A percentile compares a stretch with the other conserved stretches of the same genome.
Evolutionary conservation across 2,797 vertebrate species (phyloP).

Genomic region (Bucorvus abyssinicus): DNA sequence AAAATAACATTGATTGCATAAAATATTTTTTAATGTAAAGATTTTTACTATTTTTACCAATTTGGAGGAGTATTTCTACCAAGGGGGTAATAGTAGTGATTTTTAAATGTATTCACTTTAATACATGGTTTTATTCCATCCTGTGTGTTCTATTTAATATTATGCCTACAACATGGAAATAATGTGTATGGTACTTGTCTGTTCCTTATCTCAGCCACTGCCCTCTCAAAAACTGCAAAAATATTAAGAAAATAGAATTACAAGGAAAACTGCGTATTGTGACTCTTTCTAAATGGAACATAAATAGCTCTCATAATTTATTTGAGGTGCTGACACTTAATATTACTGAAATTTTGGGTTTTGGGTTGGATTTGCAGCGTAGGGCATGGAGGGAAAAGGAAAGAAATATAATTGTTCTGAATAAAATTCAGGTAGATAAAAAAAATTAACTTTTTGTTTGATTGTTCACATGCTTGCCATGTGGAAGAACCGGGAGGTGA

Average conservation of each 20-base stretch:
- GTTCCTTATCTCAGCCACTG: neutral
- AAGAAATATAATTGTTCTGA: neutral
- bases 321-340: neutral
- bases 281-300: neutral
- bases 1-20: neutral
- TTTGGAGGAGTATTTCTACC: neutral
- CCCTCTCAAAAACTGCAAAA: neutral
- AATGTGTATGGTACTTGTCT: neutral
- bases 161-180: neutral
- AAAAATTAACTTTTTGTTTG: conserved; percentile 12
- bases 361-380: neutral
- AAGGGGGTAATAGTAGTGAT: neutral
- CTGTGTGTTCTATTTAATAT: neutral
- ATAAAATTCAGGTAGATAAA: neutral
- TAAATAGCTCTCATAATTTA: neutral
- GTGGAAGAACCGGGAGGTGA: conserved; percentile 76
- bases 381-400: neutral
- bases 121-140: neutral
- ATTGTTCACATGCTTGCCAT: conserved; percentile 51
- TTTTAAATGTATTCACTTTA: neutral
- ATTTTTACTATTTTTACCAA: neutral
- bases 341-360: neutral
- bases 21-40: neutral
- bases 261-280: neutral
- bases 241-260: neutral